Base-by-base conservation (phyloP, 2,113 vertebrate species). In the Sterrhoptilus dennistouni region DNA sequence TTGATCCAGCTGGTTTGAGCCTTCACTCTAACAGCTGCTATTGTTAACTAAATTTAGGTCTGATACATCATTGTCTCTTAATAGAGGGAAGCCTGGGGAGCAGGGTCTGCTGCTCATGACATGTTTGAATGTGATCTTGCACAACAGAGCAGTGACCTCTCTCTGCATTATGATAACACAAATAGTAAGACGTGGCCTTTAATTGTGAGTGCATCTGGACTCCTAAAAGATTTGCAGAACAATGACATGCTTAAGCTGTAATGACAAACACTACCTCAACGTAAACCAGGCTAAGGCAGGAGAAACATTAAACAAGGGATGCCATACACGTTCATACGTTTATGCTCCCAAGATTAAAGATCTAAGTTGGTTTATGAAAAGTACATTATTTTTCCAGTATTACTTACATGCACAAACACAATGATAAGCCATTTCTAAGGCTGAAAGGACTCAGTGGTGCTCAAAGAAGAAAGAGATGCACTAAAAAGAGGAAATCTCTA, bases 21-120 rank as follows among this genome's bases (percentile, higher is more conserved):
- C 38, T 61, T 80, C 83, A 57, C 29, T 77, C 13, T 29, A 76
- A 69, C 79, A 88, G 71, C 83, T 94, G 90, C 71, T 86, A 93
- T 91, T 92, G 94, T 95, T 89, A 83, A 59, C 92, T 95, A 96
- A 94, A 95, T 94, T 94, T 95, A 93, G 88, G 47, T 74, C 71
- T 90, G 79, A 71, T 87, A 52, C 65, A 68, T 72, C 53, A 79
- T 90, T 92, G 31, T 69, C 45, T 54, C 31, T 70, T 54, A 81
- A 93, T 5, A 66, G 71, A 90, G 78, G 77, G 63, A 88, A 94
- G 59, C 42, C 71, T 47, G 50, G 40, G 35, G 27, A 83, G 16
- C 0, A 0, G 50, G 75, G 8, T 61, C 59, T 83, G 85, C 45
- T 81, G 68, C 38, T 89, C 12, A 0, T 24, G 12, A 50, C 36